Base-by-base conservation (phyloP, 1,140 invertebrate species). In the Lepidotrigona ventralis region DNA sequence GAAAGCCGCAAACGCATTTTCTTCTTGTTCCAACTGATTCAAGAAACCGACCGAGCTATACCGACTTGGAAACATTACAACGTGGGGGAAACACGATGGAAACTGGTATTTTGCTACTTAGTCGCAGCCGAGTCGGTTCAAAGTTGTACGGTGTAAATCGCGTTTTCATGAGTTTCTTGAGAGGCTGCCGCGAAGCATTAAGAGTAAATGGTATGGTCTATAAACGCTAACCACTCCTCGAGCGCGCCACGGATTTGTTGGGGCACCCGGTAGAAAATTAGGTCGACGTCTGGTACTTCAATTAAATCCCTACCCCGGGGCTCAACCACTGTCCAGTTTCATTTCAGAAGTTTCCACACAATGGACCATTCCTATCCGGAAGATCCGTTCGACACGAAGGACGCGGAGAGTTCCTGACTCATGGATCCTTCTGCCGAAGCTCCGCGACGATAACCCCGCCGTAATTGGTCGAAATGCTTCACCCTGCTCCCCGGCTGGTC, bases 281-380 rank as follows among this genome's bases (percentile, higher is more conserved):
- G 88, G 88, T 90, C 86, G 84, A 66, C 73, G 81, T 82, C 79
- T 86, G 84, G 86, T 90, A 88, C 81, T 91, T 86, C 86, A 88
- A 92, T 91, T 91, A 91, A 92, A 91, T 89, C 89, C 86, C 85
- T 83, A 86, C 83, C 85, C 83, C 69, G 21, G 9, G 63, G 70
- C 85, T 88, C 77, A 90, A 79, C 83, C 88, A 87, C 90, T 91
- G 91, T 92, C 89, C 91, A 85, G 86, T 90, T 85, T 90, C 89
- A 83, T 90, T 85, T 83, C 70, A 76, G 83, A 92, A 91, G 88
- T 91, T 90, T 87, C 89, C 77, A 66, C 85, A 92, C 91, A 92
- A 91, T 90, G 88, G 88, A 83, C 81, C 71, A 63, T 84, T 80
- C 69, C 77, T 68, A 79, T 86, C 79, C 85, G 71, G 64, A 79